Percentiles rank a stretch among this genome's conserved stretches.
phyloP scores from a whole-genome alignment of 2,113 vertebrate genomes.

The Polypterus senegalus region DNA sequence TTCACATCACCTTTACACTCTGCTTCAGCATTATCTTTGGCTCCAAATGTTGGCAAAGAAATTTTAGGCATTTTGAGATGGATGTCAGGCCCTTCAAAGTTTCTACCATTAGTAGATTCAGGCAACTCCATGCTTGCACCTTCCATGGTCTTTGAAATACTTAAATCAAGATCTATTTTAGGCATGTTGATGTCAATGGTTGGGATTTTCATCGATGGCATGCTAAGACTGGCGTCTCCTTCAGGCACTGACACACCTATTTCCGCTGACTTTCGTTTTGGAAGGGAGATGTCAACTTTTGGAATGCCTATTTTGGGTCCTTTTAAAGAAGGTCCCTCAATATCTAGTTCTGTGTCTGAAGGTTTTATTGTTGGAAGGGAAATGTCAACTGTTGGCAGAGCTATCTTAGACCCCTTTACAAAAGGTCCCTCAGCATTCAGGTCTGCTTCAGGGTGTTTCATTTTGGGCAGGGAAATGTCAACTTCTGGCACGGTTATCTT shows the following conservation, averaged over 20 bases:
- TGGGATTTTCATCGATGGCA: constrained; percentile 34
- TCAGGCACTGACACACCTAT: constrained; percentile 11
- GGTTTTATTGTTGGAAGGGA: constrained; percentile 21
- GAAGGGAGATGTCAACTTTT: constrained; percentile 30
- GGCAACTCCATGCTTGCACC: constrained; percentile 7
- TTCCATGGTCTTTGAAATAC: constrained; percentile 25
- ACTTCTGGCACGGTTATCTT: constrained; percentile 27
- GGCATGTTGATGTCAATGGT: constrained; percentile 48
- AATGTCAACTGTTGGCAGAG: constrained; percentile 31
- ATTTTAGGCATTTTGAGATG: constrained; percentile 20
- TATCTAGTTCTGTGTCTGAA: constrained; percentile 10
- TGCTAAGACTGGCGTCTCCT: constrained; percentile 16
- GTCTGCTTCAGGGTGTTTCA: constrained; percentile 26
- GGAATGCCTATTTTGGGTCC: constrained; percentile 35
- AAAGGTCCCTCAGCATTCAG: constrained; percentile 13
- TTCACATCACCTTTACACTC: constrained; percentile 22
- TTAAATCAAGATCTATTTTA: constrained; percentile 33
- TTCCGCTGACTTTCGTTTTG: constrained; percentile 27
- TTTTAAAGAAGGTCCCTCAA: constrained; percentile 22
- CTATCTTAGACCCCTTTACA: constrained; percentile 27
- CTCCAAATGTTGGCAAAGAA: constrained; percentile 16
- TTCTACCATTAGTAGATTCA: constrained; percentile 1
- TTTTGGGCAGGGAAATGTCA: constrained; percentile 33
- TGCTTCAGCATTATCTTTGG: constrained; percentile 13
- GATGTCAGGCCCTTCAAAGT: constrained; percentile 23